Conservation (phyloP, 2,888 invertebrate species). For the Phengaris alcon region DNA sequence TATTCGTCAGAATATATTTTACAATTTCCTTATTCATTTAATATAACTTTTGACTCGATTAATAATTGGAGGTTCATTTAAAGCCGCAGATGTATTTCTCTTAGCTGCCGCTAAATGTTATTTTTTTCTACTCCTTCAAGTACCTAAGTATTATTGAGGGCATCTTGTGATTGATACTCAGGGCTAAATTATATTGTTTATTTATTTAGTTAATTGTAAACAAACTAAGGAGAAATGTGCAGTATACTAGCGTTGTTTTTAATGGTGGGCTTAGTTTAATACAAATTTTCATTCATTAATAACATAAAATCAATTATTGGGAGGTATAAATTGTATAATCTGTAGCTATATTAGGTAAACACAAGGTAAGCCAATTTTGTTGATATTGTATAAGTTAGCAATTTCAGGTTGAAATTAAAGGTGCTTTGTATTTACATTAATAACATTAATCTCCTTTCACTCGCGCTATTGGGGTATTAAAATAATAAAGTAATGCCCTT, state of each 20-base stretch:
- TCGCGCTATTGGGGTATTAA: conserved; percentile 20
- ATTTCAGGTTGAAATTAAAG: conserved; percentile 2
- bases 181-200: no score
- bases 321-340: neutral
- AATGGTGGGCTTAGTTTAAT: neutral
- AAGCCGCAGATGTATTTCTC: neutral
- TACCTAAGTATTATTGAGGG: no score
- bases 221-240: no score
- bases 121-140: no score
- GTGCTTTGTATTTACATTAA: conserved; percentile 21
- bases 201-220: no score
- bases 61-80: conserved; percentile 3
- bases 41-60: conserved; percentile 16
- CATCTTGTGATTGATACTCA: no score
- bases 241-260: no score
- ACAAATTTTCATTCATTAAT: neutral
- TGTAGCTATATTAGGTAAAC: neutral
- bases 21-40: conserved; percentile 28
- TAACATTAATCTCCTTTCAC: conserved; percentile 25
- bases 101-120: neutral
- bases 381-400: conserved; percentile 20
- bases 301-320: neutral
- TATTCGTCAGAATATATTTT: conserved; percentile 26
- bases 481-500: conserved; percentile 22
- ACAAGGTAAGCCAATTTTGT: conserved; percentile 11